Evolutionary conservation across 2,888 invertebrate species (phyloP), one percentile per base, ranked within the genome.

Genomic region (Morpho achilles): DNA sequence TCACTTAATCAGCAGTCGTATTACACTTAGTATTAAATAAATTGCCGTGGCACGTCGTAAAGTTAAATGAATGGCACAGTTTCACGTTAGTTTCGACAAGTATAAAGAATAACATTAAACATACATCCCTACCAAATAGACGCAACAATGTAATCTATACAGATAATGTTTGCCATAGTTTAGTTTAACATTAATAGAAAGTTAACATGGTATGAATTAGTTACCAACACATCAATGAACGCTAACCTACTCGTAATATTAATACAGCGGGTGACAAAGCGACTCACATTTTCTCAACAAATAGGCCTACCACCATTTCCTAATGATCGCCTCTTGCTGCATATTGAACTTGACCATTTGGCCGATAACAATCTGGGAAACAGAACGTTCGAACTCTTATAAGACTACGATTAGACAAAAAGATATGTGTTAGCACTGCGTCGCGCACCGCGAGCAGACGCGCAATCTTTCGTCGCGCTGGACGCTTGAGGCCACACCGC

Each of bases 51-150:
- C 88, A 88, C 87, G 79, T 82, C 77, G 79, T 85, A 86, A 85
- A 86, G 87, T 87, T 87, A 89, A 82, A 87, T 84, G 83, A 87
- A 90, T 90, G 90, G 90, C 90, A 90, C 90, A 89, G 80, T 87
- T 90, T 90, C 90, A 90, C 90, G 90, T 90, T 89, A 89, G 88
- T 87, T 85, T 76, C 77, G 77, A 84, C 80, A 84, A 87, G 77
- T 83, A 84, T 76, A 84, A 85, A 80, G 75, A 82, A 32, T 32
- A 32, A 73, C 73, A 67, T 63, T 81, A 80, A 69, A 74, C 68
- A 66, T 64, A 68, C 61, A 60, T 69, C 68, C 63, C 68, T 70
- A 73, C 72, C 71, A 75, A 64, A 61, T 78, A 78, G 71, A 76
- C 48, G 48, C 72, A 76, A 77, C 71, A 75, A 75, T 72, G 76